phyloP scores from a whole-genome alignment of 2,113 vertebrate species.

The Perca schrenkii region DNA sequence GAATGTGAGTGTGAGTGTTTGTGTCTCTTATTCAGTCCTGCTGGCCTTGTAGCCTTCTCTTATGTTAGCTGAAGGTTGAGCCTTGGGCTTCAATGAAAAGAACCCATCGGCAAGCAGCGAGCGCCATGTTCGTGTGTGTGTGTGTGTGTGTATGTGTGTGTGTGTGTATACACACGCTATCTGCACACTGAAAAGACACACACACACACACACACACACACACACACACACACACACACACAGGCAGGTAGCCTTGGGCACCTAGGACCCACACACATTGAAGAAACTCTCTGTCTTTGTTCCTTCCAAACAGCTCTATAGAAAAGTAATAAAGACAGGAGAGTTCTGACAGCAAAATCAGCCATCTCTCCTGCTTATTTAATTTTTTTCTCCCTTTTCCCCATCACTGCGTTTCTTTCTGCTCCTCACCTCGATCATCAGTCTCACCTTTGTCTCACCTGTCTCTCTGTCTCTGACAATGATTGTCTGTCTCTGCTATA shows the following conservation, averaged over 20 bases:
- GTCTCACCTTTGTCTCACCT: constrained; percentile 20
- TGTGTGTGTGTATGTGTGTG: neutral
- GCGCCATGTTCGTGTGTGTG: constrained; percentile 45
- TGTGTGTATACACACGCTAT: neutral
- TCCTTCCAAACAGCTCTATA: constrained; percentile 72
- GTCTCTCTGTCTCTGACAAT: neutral
- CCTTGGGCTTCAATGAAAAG: constrained; percentile 81
- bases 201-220: constrained; percentile 9
- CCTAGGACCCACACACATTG: constrained; percentile 66
- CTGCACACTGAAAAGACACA: too few species aligned
- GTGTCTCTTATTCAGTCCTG: constrained; percentile 61
- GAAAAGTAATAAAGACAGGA: constrained; percentile 78
- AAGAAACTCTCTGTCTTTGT: constrained; percentile 72
- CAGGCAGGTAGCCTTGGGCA: constrained; percentile 71
- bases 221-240: constrained; percentile 25
- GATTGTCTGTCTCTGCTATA: neutral
- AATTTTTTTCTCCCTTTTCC: constrained; percentile 17
- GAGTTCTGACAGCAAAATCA: constrained; percentile 66
- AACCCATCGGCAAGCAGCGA: constrained; percentile 63
- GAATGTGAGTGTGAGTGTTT: constrained; percentile 24
- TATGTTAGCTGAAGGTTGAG: constrained; percentile 81
- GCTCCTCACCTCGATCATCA: constrained; percentile 35
- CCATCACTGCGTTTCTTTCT: constrained; percentile 15
- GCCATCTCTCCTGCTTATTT: constrained; percentile 49
- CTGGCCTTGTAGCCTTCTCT: constrained; percentile 82